Conservation (phyloP, 1,140 invertebrate species). For the Nilaparvata lugens region DNA sequence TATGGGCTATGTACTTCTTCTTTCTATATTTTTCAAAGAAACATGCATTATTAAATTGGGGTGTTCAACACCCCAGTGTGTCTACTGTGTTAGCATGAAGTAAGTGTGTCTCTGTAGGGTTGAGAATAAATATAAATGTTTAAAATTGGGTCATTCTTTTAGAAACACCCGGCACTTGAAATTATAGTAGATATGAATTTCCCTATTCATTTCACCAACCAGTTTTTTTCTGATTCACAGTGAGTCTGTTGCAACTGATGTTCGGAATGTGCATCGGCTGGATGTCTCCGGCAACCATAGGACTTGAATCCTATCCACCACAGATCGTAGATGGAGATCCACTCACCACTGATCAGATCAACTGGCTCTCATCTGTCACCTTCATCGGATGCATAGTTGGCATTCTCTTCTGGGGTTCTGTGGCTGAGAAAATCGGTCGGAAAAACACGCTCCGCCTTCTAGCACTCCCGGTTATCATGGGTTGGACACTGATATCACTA, state of each 20-base stretch:
- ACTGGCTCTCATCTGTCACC: constrained; percentile 65
- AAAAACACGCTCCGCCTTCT: constrained; percentile 60
- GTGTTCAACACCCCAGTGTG: no score
- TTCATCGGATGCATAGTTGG: constrained; percentile 67
- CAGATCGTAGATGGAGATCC: constrained; percentile 32
- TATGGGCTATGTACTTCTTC: no score
- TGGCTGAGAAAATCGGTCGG: constrained; percentile 67
- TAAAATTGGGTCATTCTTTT: no score
- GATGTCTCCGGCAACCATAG: constrained; percentile 40
- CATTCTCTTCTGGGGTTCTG: constrained; percentile 55
- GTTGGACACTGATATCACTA: constrained; percentile 63
- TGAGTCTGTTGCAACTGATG: constrained; percentile 39
- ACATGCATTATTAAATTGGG: no score
- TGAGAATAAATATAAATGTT: no score
- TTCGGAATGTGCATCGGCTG: constrained; percentile 43
- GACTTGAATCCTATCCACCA: constrained; percentile 33
- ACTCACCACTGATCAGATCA: constrained; percentile 39
- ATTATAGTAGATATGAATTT: no score
- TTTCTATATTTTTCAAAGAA: no score
- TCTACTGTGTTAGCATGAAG: no score
- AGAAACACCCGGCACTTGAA: no score
- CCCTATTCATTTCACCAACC: no score
- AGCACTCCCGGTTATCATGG: constrained; percentile 60
- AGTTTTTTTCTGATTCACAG: constrained; percentile 36
- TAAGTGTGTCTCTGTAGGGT: no score